These are phyloP conservation scores for Allacma fusca DNA, from an alignment of 2,888 invertebrate species.

Conservation along the genomic window DNA sequence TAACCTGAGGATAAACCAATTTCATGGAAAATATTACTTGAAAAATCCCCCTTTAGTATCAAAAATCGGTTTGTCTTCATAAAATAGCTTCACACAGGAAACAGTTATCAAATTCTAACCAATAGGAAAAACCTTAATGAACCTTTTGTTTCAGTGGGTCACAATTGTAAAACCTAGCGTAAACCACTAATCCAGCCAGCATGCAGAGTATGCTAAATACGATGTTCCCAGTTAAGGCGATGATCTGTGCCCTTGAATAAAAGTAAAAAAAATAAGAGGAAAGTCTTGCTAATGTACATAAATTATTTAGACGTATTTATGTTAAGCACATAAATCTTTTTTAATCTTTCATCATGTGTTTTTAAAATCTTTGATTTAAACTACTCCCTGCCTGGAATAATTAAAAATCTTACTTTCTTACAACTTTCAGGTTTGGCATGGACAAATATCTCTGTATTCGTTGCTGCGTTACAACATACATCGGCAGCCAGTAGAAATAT, in stretches of 20 bases:
- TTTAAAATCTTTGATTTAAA: no score
- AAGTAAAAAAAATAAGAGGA: no score
- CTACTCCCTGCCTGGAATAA: background rate
- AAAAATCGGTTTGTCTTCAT: no score
- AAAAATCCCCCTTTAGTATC: no score
- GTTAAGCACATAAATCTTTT: no score
- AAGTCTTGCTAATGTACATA: no score
- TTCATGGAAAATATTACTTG: no score
- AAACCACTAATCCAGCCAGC: constrained; percentile 85
- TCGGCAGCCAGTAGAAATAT: constrained; percentile 54
- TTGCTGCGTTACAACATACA: constrained; percentile 43
- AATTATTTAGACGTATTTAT: no score
- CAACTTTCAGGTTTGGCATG: constrained; percentile 15
- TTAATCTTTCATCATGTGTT: background rate
- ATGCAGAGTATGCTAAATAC: constrained; percentile 72
- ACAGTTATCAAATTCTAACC: background rate
- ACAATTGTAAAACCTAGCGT: constrained; percentile 82
- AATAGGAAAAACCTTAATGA: constrained; percentile 49
- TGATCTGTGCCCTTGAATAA: constrained; percentile 53
- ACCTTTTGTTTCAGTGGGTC: constrained; percentile 82
- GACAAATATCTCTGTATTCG: constrained; percentile 44
- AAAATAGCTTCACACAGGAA: background rate
- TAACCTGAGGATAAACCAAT: background rate
- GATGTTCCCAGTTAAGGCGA: constrained; percentile 65
- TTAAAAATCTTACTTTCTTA: constrained; percentile 16